Conservation (phyloP, 2,113 vertebrate species). For the Odobenus rosmarus region DNA sequence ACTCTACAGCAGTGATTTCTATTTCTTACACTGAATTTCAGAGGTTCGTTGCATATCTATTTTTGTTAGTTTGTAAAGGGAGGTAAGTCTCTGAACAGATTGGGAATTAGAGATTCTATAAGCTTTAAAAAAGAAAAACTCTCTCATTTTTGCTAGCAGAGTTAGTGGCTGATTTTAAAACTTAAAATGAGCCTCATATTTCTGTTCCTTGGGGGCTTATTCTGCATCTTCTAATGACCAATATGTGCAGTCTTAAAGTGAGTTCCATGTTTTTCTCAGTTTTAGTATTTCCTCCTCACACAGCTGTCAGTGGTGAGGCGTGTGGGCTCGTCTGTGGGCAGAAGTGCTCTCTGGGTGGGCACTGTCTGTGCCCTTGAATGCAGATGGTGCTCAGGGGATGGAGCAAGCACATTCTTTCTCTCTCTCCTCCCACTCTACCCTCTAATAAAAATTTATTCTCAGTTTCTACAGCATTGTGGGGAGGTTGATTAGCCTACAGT, state of each 20-base stretch:
- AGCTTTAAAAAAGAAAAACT: conserved; percentile 56
- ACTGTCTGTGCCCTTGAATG: not conserved
- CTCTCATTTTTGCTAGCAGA: conserved; percentile 15
- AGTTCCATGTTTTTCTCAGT: not conserved
- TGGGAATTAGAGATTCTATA: conserved; percentile 14
- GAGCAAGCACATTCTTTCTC: not conserved
- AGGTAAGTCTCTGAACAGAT: conserved; percentile 60
- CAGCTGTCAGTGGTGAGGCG: not conserved
- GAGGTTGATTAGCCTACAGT: not conserved
- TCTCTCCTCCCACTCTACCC: not conserved
- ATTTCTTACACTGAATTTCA: conserved; percentile 13
- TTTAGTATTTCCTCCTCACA: not conserved
- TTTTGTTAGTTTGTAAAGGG: conserved; percentile 60
- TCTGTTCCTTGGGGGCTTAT: conserved; percentile 11
- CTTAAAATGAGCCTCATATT: conserved; percentile 51
- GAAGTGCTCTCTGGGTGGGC: not conserved
- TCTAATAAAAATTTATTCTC: conserved; percentile 3
- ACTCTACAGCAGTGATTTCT: conserved; percentile 5
- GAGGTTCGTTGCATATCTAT: not conserved
- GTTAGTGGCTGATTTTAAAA: conserved; percentile 50
- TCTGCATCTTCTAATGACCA: not conserved
- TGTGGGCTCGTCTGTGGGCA: not conserved
- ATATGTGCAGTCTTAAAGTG: not conserved
- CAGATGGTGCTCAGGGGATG: conserved; percentile 4
- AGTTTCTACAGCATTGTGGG: not conserved